Evolutionary conservation across 2,888 invertebrate genomes (phyloP).

Genomic region (Ramazzottius varieornatus): DNA sequence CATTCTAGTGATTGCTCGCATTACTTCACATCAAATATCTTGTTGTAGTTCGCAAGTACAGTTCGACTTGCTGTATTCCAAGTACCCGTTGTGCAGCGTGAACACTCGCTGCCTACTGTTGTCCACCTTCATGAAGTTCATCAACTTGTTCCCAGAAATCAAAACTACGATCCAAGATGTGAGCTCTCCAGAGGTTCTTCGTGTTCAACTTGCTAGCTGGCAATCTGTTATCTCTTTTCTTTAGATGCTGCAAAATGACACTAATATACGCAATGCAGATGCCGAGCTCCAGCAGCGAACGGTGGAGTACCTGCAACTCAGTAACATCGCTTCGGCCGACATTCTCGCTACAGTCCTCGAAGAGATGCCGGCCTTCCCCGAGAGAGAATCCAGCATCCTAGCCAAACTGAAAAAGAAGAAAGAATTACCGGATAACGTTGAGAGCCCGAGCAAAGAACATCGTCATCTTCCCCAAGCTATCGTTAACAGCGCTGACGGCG

Average conservation of each 20-base stretch:
- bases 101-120: slow-evolving; percentile 81
- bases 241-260: slow-evolving; percentile 35
- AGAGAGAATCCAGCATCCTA: slow-evolving; percentile 84
- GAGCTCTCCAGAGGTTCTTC: slow-evolving; percentile 29
- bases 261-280: slow-evolving; percentile 84
- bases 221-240: slow-evolving; percentile 5
- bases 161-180: slow-evolving; percentile 81
- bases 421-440: slow-evolving; percentile 10
- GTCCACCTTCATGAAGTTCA: slow-evolving; percentile 95
- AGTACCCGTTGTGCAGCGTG: slow-evolving; percentile 90
- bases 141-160: slow-evolving; percentile 95
- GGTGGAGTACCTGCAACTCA: slow-evolving; percentile 83
- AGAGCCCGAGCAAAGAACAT: slow-evolving; percentile 16
- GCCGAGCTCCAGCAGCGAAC: slow-evolving; percentile 93
- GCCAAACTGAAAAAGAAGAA: slow-evolving; percentile 95
- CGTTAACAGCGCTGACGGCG: not conserved
- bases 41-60: slow-evolving; percentile 90
- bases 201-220: not conserved
- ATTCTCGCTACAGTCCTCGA: slow-evolving; percentile 90
- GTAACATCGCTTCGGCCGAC: slow-evolving; percentile 81
- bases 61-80: slow-evolving; percentile 90
- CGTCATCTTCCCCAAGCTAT: slow-evolving; percentile 13
- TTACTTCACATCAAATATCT: too few relatives aligned
- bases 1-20: too few relatives aligned
- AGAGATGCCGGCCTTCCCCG: slow-evolving; percentile 99